These are phyloP conservation scores for Prorops nasuta DNA, from an alignment of 1,140 invertebrate species.

Conservation along the genomic window DNA sequence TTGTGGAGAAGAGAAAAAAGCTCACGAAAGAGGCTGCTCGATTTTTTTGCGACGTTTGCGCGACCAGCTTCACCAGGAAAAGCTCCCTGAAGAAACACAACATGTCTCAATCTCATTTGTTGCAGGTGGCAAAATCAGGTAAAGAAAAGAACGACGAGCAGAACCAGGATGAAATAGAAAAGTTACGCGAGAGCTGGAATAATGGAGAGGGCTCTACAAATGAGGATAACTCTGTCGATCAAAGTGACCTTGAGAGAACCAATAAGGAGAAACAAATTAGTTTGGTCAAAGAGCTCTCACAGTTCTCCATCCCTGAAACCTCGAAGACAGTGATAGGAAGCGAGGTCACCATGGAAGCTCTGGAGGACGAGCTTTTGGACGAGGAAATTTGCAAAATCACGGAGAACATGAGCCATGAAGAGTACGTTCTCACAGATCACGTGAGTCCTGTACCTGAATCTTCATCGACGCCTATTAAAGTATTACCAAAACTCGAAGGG, in stretches of 20 bases:
- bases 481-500: neutral
- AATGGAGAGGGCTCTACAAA: neutral
- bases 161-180: neutral
- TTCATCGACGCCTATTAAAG: slow-evolving; percentile 24
- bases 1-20: slow-evolving; percentile 51
- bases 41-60: slow-evolving; percentile 50
- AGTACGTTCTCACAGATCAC: slow-evolving; percentile 52
- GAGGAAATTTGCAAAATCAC: slow-evolving; percentile 56
- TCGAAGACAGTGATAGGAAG: too few species aligned
- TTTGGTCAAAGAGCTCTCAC: neutral
- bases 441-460: slow-evolving; percentile 36
- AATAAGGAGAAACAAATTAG: neutral
- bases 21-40: slow-evolving; percentile 49
- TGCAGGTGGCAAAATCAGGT: slow-evolving; percentile 31
- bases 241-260: neutral
- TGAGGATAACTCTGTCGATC: neutral
- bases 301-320: neutral
- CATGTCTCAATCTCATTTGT: slow-evolving; percentile 46
- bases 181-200: neutral
- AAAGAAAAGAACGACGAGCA: slow-evolving; percentile 11
- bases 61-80: slow-evolving; percentile 51
- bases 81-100: slow-evolving; percentile 53
- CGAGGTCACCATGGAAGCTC: slow-evolving; percentile 14
- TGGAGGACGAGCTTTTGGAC: slow-evolving; percentile 49
- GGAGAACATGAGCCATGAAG: slow-evolving; percentile 54